phyloP scores from a whole-genome alignment of 2,888 invertebrate species.

The Dryadula phaetusa region DNA sequence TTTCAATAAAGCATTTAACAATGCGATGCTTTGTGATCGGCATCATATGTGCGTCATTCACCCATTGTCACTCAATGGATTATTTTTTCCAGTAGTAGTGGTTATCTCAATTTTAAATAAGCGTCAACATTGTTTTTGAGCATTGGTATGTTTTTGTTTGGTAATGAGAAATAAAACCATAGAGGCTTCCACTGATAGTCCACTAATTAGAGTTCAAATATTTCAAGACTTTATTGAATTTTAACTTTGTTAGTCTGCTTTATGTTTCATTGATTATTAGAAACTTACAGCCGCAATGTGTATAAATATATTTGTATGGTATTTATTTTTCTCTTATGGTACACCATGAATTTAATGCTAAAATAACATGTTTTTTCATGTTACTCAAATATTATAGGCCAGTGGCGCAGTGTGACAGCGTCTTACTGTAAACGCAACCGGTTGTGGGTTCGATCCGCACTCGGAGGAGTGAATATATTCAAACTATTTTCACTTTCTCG shows the following conservation, averaged over 20 bases:
- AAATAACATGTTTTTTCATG: too few species aligned
- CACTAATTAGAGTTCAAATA: slow-evolving; percentile 50
- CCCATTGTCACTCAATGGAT: slow-evolving; percentile 47
- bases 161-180: slow-evolving; percentile 43
- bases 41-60: slow-evolving; percentile 42
- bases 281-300: slow-evolving; percentile 22
- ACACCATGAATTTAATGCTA: not conserved
- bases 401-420: too few species aligned
- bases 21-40: slow-evolving; percentile 43
- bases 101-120: slow-evolving; percentile 51
- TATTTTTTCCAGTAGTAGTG: slow-evolving; percentile 42
- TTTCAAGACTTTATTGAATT: slow-evolving; percentile 45
- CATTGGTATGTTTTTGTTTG: slow-evolving; percentile 48
- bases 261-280: slow-evolving; percentile 3
- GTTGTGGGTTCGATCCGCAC: too few species aligned
- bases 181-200: slow-evolving; percentile 32
- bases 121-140: slow-evolving; percentile 47
- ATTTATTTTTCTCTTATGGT: not conserved
- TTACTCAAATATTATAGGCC: too few species aligned
- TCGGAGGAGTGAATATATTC: too few species aligned
- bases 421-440: too few species aligned
- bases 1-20: slow-evolving; percentile 47
- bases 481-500: too few species aligned
- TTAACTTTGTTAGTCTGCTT: slow-evolving; percentile 27
- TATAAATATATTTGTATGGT: not conserved